Percentiles rank a stretch among this genome's conserved stretches.
Evolutionary conservation across 2,888 invertebrate genomes (phyloP).

Genomic region (Nephrocerus scutellatus): DNA sequence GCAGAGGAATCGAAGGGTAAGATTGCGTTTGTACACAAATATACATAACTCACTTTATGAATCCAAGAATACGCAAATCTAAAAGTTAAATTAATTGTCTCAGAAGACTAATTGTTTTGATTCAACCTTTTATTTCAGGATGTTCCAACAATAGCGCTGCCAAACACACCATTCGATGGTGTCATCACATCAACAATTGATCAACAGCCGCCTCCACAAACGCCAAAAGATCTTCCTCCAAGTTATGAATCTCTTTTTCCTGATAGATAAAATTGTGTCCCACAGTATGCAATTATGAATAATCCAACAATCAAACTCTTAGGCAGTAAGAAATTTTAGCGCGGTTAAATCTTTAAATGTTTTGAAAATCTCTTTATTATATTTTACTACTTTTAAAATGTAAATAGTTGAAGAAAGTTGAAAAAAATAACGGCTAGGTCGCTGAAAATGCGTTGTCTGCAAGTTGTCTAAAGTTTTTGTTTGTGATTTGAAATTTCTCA

Average conservation of each 20-base stretch:
- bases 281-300: too few species aligned
- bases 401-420: too few species aligned
- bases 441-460: too few species aligned
- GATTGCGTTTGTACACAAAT: constrained; percentile 15
- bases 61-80: neutral
- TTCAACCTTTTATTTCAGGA: constrained; percentile 26
- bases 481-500: too few species aligned
- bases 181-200: constrained; percentile 23
- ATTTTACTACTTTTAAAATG: too few species aligned
- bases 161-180: constrained; percentile 27
- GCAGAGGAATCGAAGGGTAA: constrained; percentile 22
- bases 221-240: constrained; percentile 44
- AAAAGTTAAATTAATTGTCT: neutral
- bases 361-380: too few species aligned
- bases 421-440: too few species aligned
- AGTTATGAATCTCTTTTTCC: constrained; percentile 45
- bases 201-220: constrained; percentile 28
- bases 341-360: too few species aligned
- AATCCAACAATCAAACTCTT: too few species aligned
- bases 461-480: too few species aligned
- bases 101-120: neutral
- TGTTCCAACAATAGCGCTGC: constrained; percentile 37
- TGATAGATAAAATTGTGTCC: constrained; percentile 45
- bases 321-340: too few species aligned
- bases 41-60: neutral